Conservation (phyloP, 2,113 vertebrate genomes). For the Gymnogyps californianus region DNA sequence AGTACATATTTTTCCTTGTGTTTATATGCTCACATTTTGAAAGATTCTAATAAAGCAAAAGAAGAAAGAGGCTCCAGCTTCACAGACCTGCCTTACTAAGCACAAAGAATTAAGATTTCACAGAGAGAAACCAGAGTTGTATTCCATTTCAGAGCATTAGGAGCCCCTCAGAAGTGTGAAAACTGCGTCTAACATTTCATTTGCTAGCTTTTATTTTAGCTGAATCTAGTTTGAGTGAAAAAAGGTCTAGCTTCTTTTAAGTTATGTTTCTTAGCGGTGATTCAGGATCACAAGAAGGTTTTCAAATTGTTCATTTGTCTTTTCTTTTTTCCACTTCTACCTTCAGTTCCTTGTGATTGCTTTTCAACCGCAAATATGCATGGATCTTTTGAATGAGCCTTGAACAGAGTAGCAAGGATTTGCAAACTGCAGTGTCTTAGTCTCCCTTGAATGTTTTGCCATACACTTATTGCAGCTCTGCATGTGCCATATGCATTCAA, state of each 20-base stretch:
- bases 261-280: not conserved
- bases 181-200: not conserved
- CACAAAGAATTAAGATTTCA: conserved; percentile 3
- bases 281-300: not conserved
- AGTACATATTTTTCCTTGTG: conserved; percentile 6
- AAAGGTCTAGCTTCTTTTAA: not conserved
- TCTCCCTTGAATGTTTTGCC: not conserved
- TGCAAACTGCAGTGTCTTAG: not conserved
- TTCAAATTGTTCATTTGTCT: not conserved
- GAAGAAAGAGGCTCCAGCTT: conserved; percentile 3
- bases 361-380: not conserved
- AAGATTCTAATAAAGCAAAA: not conserved
- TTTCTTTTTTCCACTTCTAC: not conserved
- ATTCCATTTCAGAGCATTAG: not conserved
- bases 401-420: not conserved
- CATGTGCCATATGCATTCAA: not conserved
- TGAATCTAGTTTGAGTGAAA: not conserved
- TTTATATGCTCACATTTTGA: not conserved
- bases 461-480: not conserved
- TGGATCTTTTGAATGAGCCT: not conserved
- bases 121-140: not conserved
- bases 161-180: not conserved
- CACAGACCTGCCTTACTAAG: not conserved
- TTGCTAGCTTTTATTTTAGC: conserved; percentile 13
- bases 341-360: not conserved